Conservation (phyloP, 1,140 invertebrate species). For the Maniola jurtina region DNA sequence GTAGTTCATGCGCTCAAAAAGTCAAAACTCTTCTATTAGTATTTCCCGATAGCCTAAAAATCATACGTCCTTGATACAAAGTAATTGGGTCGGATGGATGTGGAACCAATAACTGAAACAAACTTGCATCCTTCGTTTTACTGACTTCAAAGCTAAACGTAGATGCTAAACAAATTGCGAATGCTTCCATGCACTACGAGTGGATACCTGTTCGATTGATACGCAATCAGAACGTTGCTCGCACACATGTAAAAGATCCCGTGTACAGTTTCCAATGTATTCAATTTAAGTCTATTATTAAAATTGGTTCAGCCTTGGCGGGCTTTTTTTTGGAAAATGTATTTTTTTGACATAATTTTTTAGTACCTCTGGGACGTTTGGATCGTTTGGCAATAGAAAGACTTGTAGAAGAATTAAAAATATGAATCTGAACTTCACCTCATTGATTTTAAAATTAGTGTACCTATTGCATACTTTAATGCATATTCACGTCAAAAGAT, state of each 20-base stretch:
- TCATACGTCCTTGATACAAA: neutral
- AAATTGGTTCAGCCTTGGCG: neutral
- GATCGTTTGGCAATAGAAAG: no score
- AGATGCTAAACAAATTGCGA: neutral
- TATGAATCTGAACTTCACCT: no score
- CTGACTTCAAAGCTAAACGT: conserved; percentile 6
- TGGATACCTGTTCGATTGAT: neutral
- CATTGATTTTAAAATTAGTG: no score
- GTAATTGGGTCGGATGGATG: neutral
- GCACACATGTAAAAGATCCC: neutral
- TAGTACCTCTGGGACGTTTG: no score
- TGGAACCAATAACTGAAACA: conserved; percentile 3
- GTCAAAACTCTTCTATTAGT: neutral
- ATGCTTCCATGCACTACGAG: neutral
- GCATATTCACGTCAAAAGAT: no score
- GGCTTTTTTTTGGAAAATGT: neutral
- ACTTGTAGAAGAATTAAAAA: no score
- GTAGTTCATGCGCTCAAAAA: neutral
- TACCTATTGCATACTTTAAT: no score
- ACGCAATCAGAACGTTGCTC: neutral
- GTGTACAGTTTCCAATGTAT: neutral
- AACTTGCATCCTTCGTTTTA: conserved; percentile 6
- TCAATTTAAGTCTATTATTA: neutral
- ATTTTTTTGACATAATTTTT: neutral
- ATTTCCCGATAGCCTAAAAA: neutral